Evolutionary conservation across 2,113 vertebrate species (phyloP), one percentile per base, ranked within the genome.

Genomic region (Trogon surrucura): DNA sequence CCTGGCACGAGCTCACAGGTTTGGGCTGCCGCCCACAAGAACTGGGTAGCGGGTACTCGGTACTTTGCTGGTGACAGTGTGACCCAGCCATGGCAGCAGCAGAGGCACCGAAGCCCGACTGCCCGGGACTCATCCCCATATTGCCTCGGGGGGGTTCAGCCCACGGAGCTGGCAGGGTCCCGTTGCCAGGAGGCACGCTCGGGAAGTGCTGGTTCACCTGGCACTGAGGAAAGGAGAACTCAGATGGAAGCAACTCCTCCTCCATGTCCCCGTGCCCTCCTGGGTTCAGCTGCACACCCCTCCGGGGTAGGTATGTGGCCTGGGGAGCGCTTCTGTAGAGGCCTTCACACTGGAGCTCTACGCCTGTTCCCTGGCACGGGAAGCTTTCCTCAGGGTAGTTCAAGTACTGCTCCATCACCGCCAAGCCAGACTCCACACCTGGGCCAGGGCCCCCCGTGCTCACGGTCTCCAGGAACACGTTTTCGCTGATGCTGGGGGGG

Each of bases 401-500:
- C 81, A 98, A 92, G 85, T 98, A 99, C 29, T 93, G 97, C 22
- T 97, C 97, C 73, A 98, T 93, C 54, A 98, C 98, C 50, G 98
- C 97, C 96, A 98, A 90, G 86, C 96, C 82, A 13, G 98, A 83
- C 30, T 97, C 97, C 8, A 88, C 16, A 57, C 90, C 91, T 61
- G 98, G 91, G 94, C 64, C 58, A 71, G 85, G 21, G 58, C 73
- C 93, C 53, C 97, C 98, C 79, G 98, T 91, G 47, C 93, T 95
- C 57, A 98, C 36, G 3, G 91, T 95, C 74, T 98, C 98, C 98
- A 99, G 96, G 34, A 99, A 97, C 14, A 99, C 98, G 8, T 99
- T 99, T 93, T 99, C 99, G 2, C 97, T 98, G 91, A 99, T 99
- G 97, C 99, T 99, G 25, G 99, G 98, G 0, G 99, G 98, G 2